phyloP scores from a whole-genome alignment of 2,888 invertebrate species.

The Cotesia congregata region DNA sequence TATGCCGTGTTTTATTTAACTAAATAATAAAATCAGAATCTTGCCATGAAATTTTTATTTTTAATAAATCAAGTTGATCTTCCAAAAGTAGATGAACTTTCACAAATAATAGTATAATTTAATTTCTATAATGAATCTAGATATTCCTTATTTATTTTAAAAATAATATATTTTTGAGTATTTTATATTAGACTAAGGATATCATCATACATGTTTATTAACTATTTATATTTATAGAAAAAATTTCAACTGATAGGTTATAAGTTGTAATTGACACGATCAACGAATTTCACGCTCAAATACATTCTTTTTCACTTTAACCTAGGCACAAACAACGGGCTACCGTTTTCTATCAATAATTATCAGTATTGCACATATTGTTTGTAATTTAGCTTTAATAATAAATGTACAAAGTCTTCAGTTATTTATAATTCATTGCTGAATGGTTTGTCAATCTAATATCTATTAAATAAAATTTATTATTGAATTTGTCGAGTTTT shows the following conservation, averaged over 20 bases:
- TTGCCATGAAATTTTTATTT: constrained; percentile 36
- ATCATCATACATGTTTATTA: too few relatives aligned
- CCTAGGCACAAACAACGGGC: neutral
- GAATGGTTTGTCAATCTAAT: neutral
- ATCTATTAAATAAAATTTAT: constrained; percentile 7
- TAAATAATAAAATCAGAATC: constrained; percentile 40
- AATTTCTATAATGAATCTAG: too few relatives aligned
- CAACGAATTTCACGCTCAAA: neutral
- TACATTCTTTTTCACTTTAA: neutral
- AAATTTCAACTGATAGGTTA: too few relatives aligned
- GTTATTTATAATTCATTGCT: constrained; percentile 1
- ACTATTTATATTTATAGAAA: too few relatives aligned
- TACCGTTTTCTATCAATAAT: neutral
- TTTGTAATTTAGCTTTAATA: constrained; percentile 15
- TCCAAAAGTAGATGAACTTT: neutral
- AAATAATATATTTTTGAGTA: neutral
- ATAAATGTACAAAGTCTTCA: neutral
- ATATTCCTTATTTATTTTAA: neutral
- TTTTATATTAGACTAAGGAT: neutral
- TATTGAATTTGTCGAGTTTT: neutral
- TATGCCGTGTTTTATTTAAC: constrained; percentile 37
- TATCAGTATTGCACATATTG: constrained; percentile 23
- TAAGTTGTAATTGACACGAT: neutral
- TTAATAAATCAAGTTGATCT: neutral
- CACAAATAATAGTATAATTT: too few relatives aligned